Percentiles rank a stretch among this genome's conserved stretches.
Evolutionary conservation across 2,888 invertebrate species (phyloP).

Genomic region (Homarus gammarus): DNA sequence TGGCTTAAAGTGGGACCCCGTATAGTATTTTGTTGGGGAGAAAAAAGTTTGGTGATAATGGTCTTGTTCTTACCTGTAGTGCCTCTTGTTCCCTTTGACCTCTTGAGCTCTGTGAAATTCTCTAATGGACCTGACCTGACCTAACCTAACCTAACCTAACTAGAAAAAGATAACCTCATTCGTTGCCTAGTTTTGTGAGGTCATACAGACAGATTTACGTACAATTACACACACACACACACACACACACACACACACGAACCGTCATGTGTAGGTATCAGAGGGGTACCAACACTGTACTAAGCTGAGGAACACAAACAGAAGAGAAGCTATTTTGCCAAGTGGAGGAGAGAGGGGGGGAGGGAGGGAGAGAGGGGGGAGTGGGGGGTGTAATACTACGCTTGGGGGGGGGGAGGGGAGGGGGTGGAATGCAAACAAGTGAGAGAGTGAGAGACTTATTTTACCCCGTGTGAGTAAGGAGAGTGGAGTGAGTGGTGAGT

Average conservation of each 20-base stretch:
- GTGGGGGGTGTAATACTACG: neutral
- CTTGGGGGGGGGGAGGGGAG: neutral
- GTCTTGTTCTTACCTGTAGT: too few relatives aligned
- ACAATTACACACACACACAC: conserved; percentile 18
- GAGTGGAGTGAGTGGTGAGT: conserved; percentile 17
- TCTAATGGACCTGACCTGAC: too few relatives aligned
- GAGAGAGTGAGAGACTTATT: neutral
- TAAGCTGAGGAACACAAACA: neutral
- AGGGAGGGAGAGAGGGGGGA: neutral
- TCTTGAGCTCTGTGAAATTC: too few relatives aligned
- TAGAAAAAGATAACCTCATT: too few relatives aligned
- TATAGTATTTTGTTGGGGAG: too few relatives aligned
- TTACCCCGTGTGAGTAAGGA: neutral
- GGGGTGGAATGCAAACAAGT: neutral
- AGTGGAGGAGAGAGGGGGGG: neutral
- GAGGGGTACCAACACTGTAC: neutral
- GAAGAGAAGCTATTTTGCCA: too few relatives aligned
- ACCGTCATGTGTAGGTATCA: neutral
- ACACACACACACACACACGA: neutral
- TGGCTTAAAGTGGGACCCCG: too few relatives aligned
- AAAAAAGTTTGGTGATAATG: too few relatives aligned
- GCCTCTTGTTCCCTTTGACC: too few relatives aligned
- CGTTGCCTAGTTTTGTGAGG: too few relatives aligned
- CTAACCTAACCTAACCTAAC: too few relatives aligned
- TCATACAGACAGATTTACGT: neutral